phyloP scores from a whole-genome alignment of 2,113 vertebrate genomes.

The Cranoglanis bouderius region DNA sequence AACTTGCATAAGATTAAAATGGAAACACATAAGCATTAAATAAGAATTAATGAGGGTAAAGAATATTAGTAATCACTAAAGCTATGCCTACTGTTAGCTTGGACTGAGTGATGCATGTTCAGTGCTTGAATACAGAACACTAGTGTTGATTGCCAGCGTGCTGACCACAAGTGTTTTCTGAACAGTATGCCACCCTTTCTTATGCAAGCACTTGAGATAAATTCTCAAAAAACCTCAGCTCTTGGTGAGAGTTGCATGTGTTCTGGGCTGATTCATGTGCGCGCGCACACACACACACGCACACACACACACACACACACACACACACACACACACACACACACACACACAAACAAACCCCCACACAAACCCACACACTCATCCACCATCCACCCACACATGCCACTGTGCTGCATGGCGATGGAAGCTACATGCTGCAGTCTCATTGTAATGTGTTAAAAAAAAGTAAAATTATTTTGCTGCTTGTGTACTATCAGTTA shows the following conservation, averaged over 20 bases:
- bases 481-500: not conserved
- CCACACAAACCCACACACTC: not conserved
- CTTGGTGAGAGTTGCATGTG: constrained; percentile 7
- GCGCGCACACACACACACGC: not conserved
- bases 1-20: constrained; percentile 38
- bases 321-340: not conserved
- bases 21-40: not conserved
- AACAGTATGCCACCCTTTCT: constrained; percentile 29
- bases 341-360: not conserved
- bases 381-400: constrained; percentile 18
- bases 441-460: not conserved
- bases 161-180: not conserved
- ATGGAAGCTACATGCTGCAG: constrained; percentile 21
- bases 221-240: constrained; percentile 29
- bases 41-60: not conserved
- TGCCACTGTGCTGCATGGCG: constrained; percentile 24
- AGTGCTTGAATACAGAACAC: not conserved
- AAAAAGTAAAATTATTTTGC: not conserved
- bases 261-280: constrained; percentile 15
- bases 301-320: not conserved
- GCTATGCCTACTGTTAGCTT: no score
- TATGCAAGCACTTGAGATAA: constrained; percentile 44
- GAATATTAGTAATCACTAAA: not conserved
- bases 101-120: not conserved
- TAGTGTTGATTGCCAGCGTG: constrained; percentile 17